Evolutionary conservation across 2,797 vertebrate genomes (phyloP), one percentile per base, ranked within the genome.

Genomic region (Muscicapa striata): DNA sequence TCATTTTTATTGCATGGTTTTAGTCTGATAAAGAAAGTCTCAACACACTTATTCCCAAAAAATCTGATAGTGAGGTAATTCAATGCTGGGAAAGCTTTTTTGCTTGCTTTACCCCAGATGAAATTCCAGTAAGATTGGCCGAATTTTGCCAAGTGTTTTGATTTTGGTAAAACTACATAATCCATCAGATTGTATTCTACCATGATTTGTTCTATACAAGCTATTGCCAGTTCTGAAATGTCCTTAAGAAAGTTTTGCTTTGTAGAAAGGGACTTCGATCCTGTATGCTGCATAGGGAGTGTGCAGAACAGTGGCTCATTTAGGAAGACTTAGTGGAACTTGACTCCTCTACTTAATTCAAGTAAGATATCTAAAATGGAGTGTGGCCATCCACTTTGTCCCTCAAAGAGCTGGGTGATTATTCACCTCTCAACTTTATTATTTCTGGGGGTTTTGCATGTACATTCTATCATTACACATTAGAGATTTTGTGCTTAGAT

Each of bases 1-100:
- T 93, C 12, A 24, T 78, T 91, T 93, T 94, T 90, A 75, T 59
- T 84, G 66, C 40, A 12, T 48, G 51, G 46, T 94, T 62, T 95
- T 87, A 83, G 59, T 34, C 61, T 90, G 63, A 59, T 82, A 74
- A 89, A 83, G 24, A 79, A 90, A 85, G 19, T 74, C 26, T 63
- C 18, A 11, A 36, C 13, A 22, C 2, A 1, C 16, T 75, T 24
- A 43, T n/a, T 89, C 32, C 51, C 34, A 46, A 72, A 94, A 84
- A 66, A 22, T 52, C 69, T 91, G 57, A 32, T 49, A 61, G 17
- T 84, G 69, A 63, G 18, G 48, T 54, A 51, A 22, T 84, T 93
- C 80, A 84, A 1, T 78, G 23, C 57, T 87, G 70, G 77, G 76
- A 93, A 95, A 58, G 22, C 4, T 78, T 91, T 91, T 95, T 73